Base-by-base conservation (phyloP, 2,888 invertebrate species). In the Hypercompe scribonia region DNA sequence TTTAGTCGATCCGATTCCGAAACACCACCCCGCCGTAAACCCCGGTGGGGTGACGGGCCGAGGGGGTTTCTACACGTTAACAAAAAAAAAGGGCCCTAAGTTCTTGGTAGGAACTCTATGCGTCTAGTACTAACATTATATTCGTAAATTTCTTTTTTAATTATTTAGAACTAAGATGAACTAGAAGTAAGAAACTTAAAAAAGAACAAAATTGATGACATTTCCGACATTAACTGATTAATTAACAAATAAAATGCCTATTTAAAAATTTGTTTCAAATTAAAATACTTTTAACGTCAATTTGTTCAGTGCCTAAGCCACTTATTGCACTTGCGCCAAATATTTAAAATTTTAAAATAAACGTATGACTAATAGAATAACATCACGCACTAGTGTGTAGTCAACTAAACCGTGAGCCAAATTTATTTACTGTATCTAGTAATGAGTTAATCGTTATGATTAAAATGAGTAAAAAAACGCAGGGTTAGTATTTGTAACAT, bases 341-440 rank as follows among this genome's bases (percentile, higher is more conserved):
- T 80, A 78, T 82, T 84, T 77, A 77, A 76, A 80, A 77, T 81
- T 85, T 87, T 83, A 83, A 84, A 87, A 86, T 86, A 80, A 83
- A 80, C 75, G 81, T 83, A 83, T 81, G 78, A 84, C 78, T 86
- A 85, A 86, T 86, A 80, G 78, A 70, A 71, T 72, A 78, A 78
- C 77, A 76, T 64, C 68, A 75, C 68, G 78, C 67, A 70, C 63
- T 42, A 42, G 42, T 36, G 39, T 61, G 28, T 68, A 36, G 36
- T 28, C 58, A 28, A 58, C n/a, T 58, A 58, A 58, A n/a, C 28
- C 28, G 28, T 3, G 54, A 54, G 54, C n/a, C n/a, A 58, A 68
- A 68, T 54, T 33, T 67, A 39, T 42, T n/a, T 67, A 21, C 50
- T 36, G 54, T 68, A 58, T 68, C 8, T 11, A 50, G 8, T 36